Evolutionary conservation across 2,113 vertebrate genomes (phyloP).

Genomic region (Dolichallabes microphthalmus): DNA sequence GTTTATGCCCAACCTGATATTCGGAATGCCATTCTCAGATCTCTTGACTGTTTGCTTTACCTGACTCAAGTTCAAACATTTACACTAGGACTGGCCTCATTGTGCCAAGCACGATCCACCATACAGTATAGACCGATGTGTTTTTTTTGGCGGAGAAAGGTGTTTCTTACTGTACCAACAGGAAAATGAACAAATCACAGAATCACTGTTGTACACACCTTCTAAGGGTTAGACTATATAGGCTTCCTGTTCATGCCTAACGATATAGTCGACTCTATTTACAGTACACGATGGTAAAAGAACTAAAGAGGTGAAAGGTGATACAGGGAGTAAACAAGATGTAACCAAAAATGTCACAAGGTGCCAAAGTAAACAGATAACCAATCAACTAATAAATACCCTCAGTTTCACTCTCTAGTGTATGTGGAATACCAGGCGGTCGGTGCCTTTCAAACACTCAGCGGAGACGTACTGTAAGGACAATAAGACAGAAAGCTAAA

Average conservation of each 20-base stretch:
- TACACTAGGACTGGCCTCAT: constrained; percentile 51
- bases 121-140: constrained; percentile 38
- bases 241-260: constrained; percentile 40
- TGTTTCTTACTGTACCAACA: constrained; percentile 31
- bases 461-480: constrained; percentile 36
- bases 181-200: constrained; percentile 41
- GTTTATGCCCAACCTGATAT: no score
- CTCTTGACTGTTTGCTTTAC: no score
- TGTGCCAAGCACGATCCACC: constrained; percentile 41
- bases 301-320: constrained; percentile 6
- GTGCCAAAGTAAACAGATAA: constrained; percentile 31
- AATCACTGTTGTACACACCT: constrained; percentile 41
- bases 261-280: constrained; percentile 12
- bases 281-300: constrained; percentile 5
- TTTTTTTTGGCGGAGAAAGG: constrained; percentile 34
- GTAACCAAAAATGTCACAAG: constrained; percentile 42
- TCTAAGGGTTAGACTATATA: constrained; percentile 26
- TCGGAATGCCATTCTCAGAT: no score
- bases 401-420: constrained; percentile 16
- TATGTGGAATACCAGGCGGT: not conserved
- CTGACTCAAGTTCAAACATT: constrained; percentile 51
- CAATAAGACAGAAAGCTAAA: not conserved
- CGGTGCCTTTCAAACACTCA: constrained; percentile 6
- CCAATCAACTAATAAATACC: constrained; percentile 53
- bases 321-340: constrained; percentile 28